These are phyloP conservation scores for Meriones unguiculatus DNA, from an alignment of 2,113 vertebrate genomes.

Conservation along the genomic window DNA sequence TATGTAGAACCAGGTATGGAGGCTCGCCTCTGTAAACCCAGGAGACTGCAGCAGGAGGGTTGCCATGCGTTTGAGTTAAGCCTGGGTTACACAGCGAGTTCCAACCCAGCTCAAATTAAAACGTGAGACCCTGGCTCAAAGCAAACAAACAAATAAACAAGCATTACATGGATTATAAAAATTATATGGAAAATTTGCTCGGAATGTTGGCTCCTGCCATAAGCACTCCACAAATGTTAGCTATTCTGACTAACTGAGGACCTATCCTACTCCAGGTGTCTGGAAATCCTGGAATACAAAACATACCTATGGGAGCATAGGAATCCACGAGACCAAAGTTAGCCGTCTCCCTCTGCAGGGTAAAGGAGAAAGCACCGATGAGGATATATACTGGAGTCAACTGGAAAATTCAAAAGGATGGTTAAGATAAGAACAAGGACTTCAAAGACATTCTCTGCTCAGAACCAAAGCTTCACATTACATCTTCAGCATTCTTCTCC, in stretches of 20 bases:
- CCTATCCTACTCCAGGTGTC: neutral
- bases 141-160: neutral
- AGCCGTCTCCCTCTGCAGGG: neutral
- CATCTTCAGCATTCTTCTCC: slow-evolving; percentile 40
- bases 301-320: neutral
- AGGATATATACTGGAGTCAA: neutral
- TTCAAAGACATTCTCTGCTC: slow-evolving; percentile 59
- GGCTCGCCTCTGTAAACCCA: neutral
- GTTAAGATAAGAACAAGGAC: slow-evolving; percentile 58
- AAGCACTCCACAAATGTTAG: neutral
- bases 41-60: neutral
- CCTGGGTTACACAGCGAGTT: neutral
- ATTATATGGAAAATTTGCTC: neutral
- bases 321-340: neutral
- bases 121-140: neutral
- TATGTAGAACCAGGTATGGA: neutral
- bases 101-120: neutral
- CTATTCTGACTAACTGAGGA: neutral
- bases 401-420: slow-evolving; percentile 39
- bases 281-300: slow-evolving; percentile 9
- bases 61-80: neutral
- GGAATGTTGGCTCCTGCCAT: neutral
- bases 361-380: slow-evolving; percentile 17
- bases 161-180: neutral
- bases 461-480: slow-evolving; percentile 43